phyloP scores from a whole-genome alignment of 2,888 invertebrate species.

The Drosophila borealis region DNA sequence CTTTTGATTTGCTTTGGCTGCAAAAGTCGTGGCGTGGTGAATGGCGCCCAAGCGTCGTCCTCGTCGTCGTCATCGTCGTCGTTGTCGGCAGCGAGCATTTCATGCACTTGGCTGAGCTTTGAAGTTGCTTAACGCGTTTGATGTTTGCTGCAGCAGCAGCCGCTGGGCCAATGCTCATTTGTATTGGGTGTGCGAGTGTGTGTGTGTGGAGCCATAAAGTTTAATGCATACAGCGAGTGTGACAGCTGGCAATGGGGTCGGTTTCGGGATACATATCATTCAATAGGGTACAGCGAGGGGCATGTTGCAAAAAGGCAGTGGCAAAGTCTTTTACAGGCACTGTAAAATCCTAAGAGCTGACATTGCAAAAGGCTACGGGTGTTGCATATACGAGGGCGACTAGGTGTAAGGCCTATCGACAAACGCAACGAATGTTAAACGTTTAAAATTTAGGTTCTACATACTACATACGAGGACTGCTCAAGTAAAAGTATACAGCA shows the following conservation, averaged over 20 bases:
- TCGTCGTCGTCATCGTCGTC: neutral
- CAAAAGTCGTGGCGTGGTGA: slow-evolving; percentile 76
- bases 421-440: neutral
- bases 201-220: slow-evolving; percentile 44
- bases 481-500: no score
- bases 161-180: slow-evolving; percentile 43
- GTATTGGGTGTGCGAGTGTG: slow-evolving; percentile 21
- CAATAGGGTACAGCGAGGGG: slow-evolving; percentile 18
- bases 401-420: neutral
- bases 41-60: slow-evolving; percentile 39
- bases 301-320: neutral
- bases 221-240: slow-evolving; percentile 64
- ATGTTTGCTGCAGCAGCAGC: slow-evolving; percentile 55
- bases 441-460: neutral
- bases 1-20: slow-evolving; percentile 78
- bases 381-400: neutral
- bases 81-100: slow-evolving; percentile 48
- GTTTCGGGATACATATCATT: slow-evolving; percentile 1
- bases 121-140: slow-evolving; percentile 76
- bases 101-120: slow-evolving; percentile 77
- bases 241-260: slow-evolving; percentile 42
- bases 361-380: slow-evolving; percentile 4
- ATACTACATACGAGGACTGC: no score
- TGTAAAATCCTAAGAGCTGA: slow-evolving; percentile 18
- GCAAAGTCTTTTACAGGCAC: neutral